Evolutionary conservation across 1,140 invertebrate species (phyloP), one percentile per base, ranked within the genome.

Genomic region (Drosophila kepulauana): DNA sequence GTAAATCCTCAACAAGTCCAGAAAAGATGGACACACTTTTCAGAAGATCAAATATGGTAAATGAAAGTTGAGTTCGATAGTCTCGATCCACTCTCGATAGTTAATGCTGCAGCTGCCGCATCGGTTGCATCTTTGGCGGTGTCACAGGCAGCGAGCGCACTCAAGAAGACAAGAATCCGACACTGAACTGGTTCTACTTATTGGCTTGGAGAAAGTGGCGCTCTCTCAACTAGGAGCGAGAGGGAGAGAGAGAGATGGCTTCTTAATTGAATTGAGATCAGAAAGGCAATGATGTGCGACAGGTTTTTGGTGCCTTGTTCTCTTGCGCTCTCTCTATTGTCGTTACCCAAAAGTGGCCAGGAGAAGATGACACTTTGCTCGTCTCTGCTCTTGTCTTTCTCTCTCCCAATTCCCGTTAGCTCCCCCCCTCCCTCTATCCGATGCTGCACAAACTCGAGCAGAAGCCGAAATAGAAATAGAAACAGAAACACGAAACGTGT

Each of bases 261-360:
- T 54, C 28, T 63, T 78, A 78, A 74, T 78, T 63, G 75, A 74
- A 78, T 68, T 56, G 71, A 62, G 71, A 66, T 73, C 74, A 72
- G 45, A 59, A 41, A 71, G 66, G 15, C 43, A 65, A 45, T 38
- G 33, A 33, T 63, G 56, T 64, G 72, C 73, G 73, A 78, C 81
- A 71, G 69, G 78, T 82, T 84, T 64, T 33, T 38, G 6, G 49
- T 16, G 7, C n/a, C 11, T 11, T 64, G 25, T 61, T 51, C 57
- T 59, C 41, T 69, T 25, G 20, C 66, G 25, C 33, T 33, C 33
- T 33, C 33, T 5, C 33, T 33, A 33, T 33, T 33, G 33, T 33
- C 20, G 20, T 33, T 49, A 16, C 11, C 65, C 54, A 49, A 58
- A 67, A 49, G 28, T 48, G 54, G 54, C 35, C 54, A 7, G 25